phyloP scores from a whole-genome alignment of 2,888 invertebrate species.

The Chloroclystis v-ata region DNA sequence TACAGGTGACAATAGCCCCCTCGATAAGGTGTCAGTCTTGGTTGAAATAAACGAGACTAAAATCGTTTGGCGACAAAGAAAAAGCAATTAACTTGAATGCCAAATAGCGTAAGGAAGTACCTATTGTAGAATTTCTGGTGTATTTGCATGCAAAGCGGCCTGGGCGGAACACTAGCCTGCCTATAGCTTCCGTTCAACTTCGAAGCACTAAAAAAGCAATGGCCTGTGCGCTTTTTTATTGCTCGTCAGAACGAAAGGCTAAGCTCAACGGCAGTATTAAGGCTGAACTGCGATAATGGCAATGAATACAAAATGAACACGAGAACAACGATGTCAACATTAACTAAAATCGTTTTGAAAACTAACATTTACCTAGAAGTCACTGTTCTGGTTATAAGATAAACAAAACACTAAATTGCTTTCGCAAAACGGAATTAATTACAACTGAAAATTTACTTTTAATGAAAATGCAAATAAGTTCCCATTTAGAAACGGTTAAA shows the following conservation, averaged over 20 bases:
- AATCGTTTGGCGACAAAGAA: constrained; percentile 57
- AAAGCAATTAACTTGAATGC: constrained; percentile 71
- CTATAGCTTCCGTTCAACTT: constrained; percentile 54
- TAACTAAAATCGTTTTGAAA: neutral
- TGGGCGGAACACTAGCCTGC: constrained; percentile 44
- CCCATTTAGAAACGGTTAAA: constrained; percentile 19
- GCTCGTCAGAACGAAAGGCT: constrained; percentile 12
- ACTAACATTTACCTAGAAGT: neutral
- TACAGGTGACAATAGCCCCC: constrained; percentile 29
- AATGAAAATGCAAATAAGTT: constrained; percentile 25
- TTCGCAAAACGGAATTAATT: constrained; percentile 22
- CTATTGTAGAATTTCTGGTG: constrained; percentile 14
- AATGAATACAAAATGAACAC: neutral
- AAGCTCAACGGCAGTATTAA: neutral
- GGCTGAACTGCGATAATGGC: neutral
- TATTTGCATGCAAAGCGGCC: constrained; percentile 67
- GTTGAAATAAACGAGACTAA: constrained; percentile 47
- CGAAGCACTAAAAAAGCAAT: constrained; percentile 48
- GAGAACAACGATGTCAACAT: neutral
- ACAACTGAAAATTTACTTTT: constrained; percentile 24
- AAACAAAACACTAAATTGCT: constrained; percentile 17
- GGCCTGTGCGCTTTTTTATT: constrained; percentile 24
- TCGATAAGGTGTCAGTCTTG: constrained; percentile 50
- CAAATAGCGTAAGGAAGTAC: constrained; percentile 56
- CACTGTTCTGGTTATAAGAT: constrained; percentile 4